Conservation (phyloP, 2,888 invertebrate genomes). For the Plebejus argus region DNA sequence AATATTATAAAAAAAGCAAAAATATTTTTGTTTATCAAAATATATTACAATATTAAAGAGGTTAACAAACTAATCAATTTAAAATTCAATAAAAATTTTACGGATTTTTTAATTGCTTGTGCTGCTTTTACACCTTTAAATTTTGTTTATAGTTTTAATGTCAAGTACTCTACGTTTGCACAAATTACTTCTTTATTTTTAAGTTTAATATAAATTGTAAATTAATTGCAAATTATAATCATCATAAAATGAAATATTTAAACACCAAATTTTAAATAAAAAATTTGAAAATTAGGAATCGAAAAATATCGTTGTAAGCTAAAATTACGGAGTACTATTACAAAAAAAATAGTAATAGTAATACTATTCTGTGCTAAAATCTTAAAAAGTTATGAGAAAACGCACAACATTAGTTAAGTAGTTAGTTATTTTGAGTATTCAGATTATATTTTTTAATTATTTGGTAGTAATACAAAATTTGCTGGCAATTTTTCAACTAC, state of each 20-base stretch:
- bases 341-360: too few relatives aligned
- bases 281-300: not conserved
- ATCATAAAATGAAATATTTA: not conserved
- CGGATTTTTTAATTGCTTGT: not conserved
- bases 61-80: conserved; percentile 25
- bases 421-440: too few relatives aligned
- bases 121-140: not conserved
- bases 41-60: conserved; percentile 12
- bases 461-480: too few relatives aligned
- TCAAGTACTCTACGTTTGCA: not conserved
- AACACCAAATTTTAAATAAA: not conserved
- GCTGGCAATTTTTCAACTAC: too few relatives aligned
- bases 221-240: not conserved
- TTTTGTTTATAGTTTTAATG: conserved; percentile 2
- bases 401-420: too few relatives aligned
- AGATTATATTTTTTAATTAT: too few relatives aligned
- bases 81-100: not conserved
- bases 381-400: too few relatives aligned
- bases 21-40: not conserved
- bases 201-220: not conserved
- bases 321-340: too few relatives aligned
- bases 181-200: not conserved
- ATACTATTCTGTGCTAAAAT: too few relatives aligned
- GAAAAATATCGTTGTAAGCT: too few relatives aligned
- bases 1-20: not conserved